Evolutionary conservation across 2,113 vertebrate genomes (phyloP), one percentile per base, ranked within the genome.

Genomic region (Galeopterus variegatus): DNA sequence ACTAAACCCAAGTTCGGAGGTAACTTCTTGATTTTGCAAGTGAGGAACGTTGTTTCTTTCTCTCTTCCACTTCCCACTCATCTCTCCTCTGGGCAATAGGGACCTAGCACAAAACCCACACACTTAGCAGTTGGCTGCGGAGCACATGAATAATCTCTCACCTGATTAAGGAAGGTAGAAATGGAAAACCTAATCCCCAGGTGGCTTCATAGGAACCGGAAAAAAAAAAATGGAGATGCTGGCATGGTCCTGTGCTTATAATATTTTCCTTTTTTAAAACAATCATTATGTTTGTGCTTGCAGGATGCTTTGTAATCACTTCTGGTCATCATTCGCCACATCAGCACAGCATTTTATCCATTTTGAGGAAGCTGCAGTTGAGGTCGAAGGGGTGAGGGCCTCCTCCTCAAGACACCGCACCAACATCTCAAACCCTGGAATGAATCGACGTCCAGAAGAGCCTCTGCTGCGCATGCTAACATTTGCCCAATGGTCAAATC

Each of bases 261-360:
- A 58, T 69, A 88, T 95, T 98, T 97, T 97, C 97, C 90, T 92
- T 96, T 98, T 97, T 90, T 90, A 96, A 97, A 97, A 90, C 36
- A 96, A 96, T 97, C 97, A 97, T 98, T 97, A 98, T 67, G 82
- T 95, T 90, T 97, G 56, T 97, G 95, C 96, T 97, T 45, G 75
- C 72, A 82, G 48, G 67, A 33, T 98, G 97, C 96, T 96, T 97
- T 67, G 96, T 97, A 95, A 98, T 98, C 97, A 96, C 84, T 97
- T 97, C 80, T 95, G 80, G 14, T 45, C 86, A n/a, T 73, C 80
- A 36, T 85, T 82, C 10, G 91, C 72, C 92, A 41, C 28, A 93
- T 97, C 96, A 98, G 98, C 96, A 93, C 36, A 64, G 60, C 19
- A 26, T 83, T 92, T 95, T 75, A 89, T 77, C 83, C 26, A n/a